Evolutionary conservation across 1,140 invertebrate species (phyloP).

Genomic region (Aphaenogaster ashmeadi): DNA sequence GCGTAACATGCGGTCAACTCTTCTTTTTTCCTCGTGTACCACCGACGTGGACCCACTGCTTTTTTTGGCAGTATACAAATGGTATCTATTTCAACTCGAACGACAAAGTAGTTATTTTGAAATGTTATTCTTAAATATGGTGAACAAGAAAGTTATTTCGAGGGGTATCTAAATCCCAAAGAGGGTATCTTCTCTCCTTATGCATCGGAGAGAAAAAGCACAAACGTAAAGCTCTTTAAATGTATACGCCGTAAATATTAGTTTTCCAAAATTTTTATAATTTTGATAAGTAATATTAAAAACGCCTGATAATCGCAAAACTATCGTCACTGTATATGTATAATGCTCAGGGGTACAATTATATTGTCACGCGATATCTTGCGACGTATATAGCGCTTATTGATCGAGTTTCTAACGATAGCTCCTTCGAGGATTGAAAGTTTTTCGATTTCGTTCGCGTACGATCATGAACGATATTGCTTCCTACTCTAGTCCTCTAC

Average conservation of each 20-base stretch:
- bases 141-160: neutral
- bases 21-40: constrained; percentile 25
- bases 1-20: constrained; percentile 58
- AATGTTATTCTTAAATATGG: constrained; percentile 29
- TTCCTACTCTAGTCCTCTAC: constrained; percentile 44
- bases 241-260: neutral
- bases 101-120: constrained; percentile 25
- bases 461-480: constrained; percentile 67
- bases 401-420: constrained; percentile 72
- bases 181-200: neutral
- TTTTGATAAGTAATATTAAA: neutral
- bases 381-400: constrained; percentile 61
- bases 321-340: neutral
- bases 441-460: constrained; percentile 74
- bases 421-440: constrained; percentile 73
- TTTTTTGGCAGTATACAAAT: constrained; percentile 17
- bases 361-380: constrained; percentile 65
- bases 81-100: neutral
- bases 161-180: neutral
- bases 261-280: neutral
- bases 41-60: neutral
- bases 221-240: neutral
- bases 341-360: constrained; percentile 63
- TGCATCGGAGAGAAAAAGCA: neutral
- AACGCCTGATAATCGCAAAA: neutral